Conservation (phyloP, 2,888 invertebrate species). For the Platynereis dumerilii region DNA sequence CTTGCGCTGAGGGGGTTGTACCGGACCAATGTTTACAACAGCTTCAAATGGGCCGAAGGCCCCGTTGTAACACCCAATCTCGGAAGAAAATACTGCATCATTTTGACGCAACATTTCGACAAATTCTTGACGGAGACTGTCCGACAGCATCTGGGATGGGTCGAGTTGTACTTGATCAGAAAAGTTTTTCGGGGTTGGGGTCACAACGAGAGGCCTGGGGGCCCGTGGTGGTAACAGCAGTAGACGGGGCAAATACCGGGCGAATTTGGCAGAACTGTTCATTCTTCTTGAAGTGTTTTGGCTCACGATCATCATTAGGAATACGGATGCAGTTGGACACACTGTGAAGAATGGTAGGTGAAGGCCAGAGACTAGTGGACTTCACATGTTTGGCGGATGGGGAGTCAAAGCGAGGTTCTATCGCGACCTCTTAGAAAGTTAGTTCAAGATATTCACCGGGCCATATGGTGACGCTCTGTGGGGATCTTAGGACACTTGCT, state of each 20-base stretch:
- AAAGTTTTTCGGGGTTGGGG: too few species aligned
- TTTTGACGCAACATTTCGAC: not conserved
- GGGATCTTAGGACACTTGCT: not conserved
- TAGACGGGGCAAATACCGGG: constrained; percentile 18
- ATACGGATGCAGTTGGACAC: constrained; percentile 23
- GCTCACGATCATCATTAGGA: constrained; percentile 24
- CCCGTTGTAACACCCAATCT: constrained; percentile 33
- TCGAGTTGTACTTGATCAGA: not conserved
- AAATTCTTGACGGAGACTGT: not conserved
- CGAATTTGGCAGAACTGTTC: too few species aligned
- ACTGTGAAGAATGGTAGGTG: not conserved
- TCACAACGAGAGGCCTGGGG: too few species aligned
- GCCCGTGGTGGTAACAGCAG: not conserved
- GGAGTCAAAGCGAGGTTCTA: constrained; percentile 2
- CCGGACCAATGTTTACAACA: constrained; percentile 36
- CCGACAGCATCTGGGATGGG: not conserved
- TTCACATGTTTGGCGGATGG: not conserved
- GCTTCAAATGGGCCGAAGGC: constrained; percentile 35
- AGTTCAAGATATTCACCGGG: constrained; percentile 4
- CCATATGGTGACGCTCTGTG: too few species aligned
- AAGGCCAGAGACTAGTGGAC: not conserved
- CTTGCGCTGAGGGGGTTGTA: constrained; percentile 32
- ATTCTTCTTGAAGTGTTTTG: constrained; percentile 22
- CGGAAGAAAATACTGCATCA: not conserved
- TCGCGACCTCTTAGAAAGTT: not conserved